These are phyloP conservation scores for Carollia perspicillata DNA, from an alignment of 2,113 vertebrate species.

Conservation along the genomic window DNA sequence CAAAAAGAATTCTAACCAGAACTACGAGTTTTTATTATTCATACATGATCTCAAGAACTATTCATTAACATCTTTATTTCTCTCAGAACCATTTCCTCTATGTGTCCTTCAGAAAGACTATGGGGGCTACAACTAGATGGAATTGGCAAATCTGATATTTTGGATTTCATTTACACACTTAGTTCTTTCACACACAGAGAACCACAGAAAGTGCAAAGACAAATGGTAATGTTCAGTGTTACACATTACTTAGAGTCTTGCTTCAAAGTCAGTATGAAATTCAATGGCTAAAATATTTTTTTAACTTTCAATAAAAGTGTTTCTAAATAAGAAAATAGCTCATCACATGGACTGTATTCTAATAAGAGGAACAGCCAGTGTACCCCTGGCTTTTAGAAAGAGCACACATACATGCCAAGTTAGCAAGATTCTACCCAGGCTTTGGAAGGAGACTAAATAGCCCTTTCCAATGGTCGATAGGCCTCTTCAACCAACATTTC, in stretches of 20 bases:
- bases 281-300: neutral
- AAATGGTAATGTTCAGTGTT: neutral
- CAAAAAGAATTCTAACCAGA: neutral
- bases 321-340: neutral
- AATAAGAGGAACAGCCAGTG: neutral
- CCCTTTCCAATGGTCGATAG: neutral
- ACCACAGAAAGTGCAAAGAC: neutral
- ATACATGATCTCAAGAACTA: neutral
- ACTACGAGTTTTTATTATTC: neutral
- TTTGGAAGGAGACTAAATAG: neutral
- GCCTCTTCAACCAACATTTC: neutral
- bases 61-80: neutral
- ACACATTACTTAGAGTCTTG: neutral
- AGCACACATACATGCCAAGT: neutral
- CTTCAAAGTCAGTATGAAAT: conserved; percentile 23
- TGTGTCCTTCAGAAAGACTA: neutral
- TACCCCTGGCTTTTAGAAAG: neutral
- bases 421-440: neutral
- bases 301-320: neutral
- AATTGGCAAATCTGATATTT: neutral
- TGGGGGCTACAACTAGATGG: neutral
- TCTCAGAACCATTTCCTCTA: neutral
- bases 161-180: neutral
- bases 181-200: neutral
- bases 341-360: neutral